Percentiles rank a stretch among this genome's conserved stretches.
phyloP scores from a whole-genome alignment of 1,140 invertebrate species.

The Drosophila equinoxialis region DNA sequence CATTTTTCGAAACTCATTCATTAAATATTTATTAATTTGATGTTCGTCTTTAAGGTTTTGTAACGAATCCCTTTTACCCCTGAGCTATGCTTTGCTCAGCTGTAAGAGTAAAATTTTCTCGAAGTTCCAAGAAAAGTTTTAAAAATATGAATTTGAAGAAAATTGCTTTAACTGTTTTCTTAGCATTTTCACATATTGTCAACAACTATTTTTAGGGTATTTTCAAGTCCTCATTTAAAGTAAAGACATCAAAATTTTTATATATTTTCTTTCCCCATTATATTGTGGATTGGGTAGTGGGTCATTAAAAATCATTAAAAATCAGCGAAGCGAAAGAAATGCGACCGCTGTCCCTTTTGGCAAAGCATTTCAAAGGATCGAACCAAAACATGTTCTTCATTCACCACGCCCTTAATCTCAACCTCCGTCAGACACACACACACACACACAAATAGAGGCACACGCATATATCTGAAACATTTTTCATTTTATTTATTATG shows the following conservation, averaged over 20 bases:
- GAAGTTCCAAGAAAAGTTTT: no score
- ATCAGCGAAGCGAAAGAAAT: slow-evolving; percentile 61
- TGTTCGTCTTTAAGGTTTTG: slow-evolving; percentile 17
- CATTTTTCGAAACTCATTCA: slow-evolving; percentile 33
- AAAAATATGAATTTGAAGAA: no score
- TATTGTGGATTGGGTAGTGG: neutral
- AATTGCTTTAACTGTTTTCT: no score
- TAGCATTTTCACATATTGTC: no score
- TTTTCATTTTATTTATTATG: slow-evolving; percentile 36
- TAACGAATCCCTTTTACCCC: neutral
- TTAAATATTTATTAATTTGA: slow-evolving; percentile 68
- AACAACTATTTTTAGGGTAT: neutral
- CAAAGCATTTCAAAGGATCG: slow-evolving; percentile 41
- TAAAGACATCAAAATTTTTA: neutral
- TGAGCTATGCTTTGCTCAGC: neutral
- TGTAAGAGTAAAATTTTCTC: no score
- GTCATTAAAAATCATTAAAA: slow-evolving; percentile 76
- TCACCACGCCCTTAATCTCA: slow-evolving; percentile 29
- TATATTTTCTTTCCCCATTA: neutral
- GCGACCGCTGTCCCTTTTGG: slow-evolving; percentile 60
- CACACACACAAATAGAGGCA: neutral
- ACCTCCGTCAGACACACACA: slow-evolving; percentile 33
- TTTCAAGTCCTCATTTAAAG: neutral
- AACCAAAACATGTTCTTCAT: slow-evolving; percentile 10
- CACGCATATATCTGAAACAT: neutral